Base-by-base conservation (phyloP, 2,888 invertebrate genomes). In the Trypoxylon attenuatum region DNA sequence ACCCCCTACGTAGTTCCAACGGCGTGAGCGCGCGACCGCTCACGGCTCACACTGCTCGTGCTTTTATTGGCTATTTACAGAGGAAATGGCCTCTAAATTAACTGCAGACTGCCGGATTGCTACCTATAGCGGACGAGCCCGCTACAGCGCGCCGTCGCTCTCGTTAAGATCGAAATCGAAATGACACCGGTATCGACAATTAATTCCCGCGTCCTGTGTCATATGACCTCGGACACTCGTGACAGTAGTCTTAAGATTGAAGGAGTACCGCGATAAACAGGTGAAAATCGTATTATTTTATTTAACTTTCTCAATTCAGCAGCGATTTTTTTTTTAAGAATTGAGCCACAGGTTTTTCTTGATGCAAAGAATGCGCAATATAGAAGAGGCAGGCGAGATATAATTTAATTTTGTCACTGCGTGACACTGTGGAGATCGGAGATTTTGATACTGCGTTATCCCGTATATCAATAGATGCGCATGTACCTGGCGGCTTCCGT, bases 41-140 rank as follows among this genome's bases (percentile, higher is more conserved):
- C 22, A 53, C 69, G 52, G 65, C 63, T 68, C 74, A 67, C 63
- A 75, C 75, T 64, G 73, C 66, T 65, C 79, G 77, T 69, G 82
- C 84, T 87, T 87, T 87, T 87, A 87, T 87, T 87, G 86, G 84
- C 86, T 86, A 86, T 87, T 87, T 87, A 84, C 85, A 83, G 84
- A 84, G 85, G 82, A 82, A 86, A 87, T 86, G 84, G 85, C 84
- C 84, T 84, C 84, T 87, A 86, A 87, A 87, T 87, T 87, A 87
- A 86, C 86, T 84, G 82, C 81, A 82, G 82, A 84, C 86, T 85
- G 81, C 82, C 80, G 82, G 83, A 84, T 84, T 84, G 82, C 83
- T 81, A 73, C 73, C 76, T 78, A 77, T 82, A 82, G 78, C 79
- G 82, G 78, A 69, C 79, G 57, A 62, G 49, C 64, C 52, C 50